Conservation (phyloP, 1,140 invertebrate species). For the Brachionus koreanus region DNA sequence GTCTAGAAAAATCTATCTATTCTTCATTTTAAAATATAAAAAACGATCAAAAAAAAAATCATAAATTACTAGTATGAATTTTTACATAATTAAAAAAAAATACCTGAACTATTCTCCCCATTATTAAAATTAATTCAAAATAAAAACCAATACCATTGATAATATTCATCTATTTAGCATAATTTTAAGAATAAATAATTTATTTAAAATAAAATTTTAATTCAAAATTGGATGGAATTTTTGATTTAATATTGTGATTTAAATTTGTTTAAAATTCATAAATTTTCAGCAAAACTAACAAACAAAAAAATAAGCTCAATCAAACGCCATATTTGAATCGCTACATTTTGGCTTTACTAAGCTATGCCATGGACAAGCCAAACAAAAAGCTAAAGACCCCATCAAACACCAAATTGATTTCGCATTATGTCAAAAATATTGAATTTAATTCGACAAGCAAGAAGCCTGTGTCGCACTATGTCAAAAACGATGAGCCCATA, state of each 20-base stretch:
- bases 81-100: neutral
- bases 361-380: neutral
- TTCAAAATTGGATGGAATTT: neutral
- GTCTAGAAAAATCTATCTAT: too few species aligned
- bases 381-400: neutral
- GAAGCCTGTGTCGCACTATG: slow-evolving; percentile 1
- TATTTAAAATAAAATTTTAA: neutral
- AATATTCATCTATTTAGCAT: neutral
- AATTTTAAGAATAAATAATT: slow-evolving; percentile 24
- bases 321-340: neutral
- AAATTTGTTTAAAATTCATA: neutral
- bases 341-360: neutral
- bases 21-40: too few species aligned
- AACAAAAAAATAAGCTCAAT: neutral
- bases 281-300: neutral
- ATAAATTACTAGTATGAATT: neutral
- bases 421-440: neutral
- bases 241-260: neutral
- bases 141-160: neutral
- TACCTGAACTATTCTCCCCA: neutral
- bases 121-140: neutral
- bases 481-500: neutral
- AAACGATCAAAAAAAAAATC: too few species aligned
- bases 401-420: neutral
- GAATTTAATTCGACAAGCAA: slow-evolving; percentile 12